Evolutionary conservation across 2,888 invertebrate genomes (phyloP).

Genomic region (Peribatodes rhomboidaria): DNA sequence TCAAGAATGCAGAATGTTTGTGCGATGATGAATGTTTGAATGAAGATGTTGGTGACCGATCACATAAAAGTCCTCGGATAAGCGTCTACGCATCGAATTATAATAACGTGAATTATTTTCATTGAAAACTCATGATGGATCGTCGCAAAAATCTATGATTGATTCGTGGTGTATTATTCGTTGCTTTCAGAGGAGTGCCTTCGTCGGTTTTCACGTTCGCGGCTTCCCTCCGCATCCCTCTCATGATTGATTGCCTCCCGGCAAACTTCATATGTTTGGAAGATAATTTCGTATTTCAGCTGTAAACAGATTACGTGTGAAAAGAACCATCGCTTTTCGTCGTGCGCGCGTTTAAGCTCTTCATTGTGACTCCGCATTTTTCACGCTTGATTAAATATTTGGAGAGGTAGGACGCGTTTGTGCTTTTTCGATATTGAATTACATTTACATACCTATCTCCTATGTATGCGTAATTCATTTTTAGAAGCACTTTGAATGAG

Average conservation of each 20-base stretch:
- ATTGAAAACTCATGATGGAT: constrained; percentile 84
- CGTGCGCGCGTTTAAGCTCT: constrained; percentile 59
- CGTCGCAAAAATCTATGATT: constrained; percentile 84
- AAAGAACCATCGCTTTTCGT: constrained; percentile 77
- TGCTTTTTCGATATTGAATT: constrained; percentile 25
- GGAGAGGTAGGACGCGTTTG: constrained; percentile 31
- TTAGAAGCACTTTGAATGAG: neutral
- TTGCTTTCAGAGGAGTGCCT: constrained; percentile 81
- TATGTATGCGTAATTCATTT: constrained; percentile 7
- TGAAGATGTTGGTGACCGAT: constrained; percentile 38
- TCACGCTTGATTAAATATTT: constrained; percentile 62
- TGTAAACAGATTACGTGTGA: constrained; percentile 84
- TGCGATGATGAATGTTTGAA: constrained; percentile 49
- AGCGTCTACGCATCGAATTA: constrained; percentile 48
- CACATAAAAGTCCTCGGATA: constrained; percentile 46
- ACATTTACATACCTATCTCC: constrained; percentile 1
- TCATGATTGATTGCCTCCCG: constrained; percentile 80
- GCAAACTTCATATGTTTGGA: constrained; percentile 85
- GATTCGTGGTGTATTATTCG: constrained; percentile 85
- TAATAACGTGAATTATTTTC: constrained; percentile 63
- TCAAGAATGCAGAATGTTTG: constrained; percentile 21
- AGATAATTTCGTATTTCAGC: constrained; percentile 86
- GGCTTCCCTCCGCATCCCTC: constrained; percentile 75
- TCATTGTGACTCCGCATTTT: constrained; percentile 75
- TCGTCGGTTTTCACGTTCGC: constrained; percentile 74